A percentile compares a stretch with the other conserved stretches of the same genome.
Conservation (phyloP, 2,113 vertebrate genomes). For the Tragulus kanchil region DNA sequence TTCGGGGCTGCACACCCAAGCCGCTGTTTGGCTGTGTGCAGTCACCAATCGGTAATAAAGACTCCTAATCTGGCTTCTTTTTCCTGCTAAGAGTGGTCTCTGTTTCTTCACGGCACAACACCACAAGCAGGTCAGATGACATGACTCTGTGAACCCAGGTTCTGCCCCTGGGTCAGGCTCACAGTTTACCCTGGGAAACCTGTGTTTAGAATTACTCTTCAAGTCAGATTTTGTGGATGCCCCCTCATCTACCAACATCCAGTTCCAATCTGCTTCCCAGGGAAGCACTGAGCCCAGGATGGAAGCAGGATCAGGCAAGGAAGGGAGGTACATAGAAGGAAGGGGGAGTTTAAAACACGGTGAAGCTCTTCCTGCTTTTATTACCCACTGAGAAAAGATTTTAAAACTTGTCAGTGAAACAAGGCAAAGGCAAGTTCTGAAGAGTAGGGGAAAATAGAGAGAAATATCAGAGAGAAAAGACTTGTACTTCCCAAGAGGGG, state of each 20-base stretch:
- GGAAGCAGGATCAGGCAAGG: neutral
- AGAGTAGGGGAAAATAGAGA: neutral
- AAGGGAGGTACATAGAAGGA: neutral
- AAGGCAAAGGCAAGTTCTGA: neutral
- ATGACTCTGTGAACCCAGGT: no score
- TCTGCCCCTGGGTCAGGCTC: neutral
- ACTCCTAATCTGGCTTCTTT: no score
- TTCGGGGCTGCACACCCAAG: no score
- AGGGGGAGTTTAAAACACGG: neutral
- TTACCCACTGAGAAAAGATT: neutral
- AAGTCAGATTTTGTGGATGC: neutral
- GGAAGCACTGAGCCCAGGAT: neutral
- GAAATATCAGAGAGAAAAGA: neutral
- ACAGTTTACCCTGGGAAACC: neutral
- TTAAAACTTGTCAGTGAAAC: neutral
- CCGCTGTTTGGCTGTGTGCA: no score
- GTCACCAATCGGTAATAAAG: no score
- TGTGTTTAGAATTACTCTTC: neutral
- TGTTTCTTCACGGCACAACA: no score
- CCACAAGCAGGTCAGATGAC: neutral
- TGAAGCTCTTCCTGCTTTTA: neutral
- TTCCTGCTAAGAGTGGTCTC: no score
- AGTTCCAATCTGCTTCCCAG: neutral
- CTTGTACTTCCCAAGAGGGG: neutral
- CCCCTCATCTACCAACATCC: neutral